Conservation (phyloP, 2,888 invertebrate genomes). For the Tigriopus californicus region DNA sequence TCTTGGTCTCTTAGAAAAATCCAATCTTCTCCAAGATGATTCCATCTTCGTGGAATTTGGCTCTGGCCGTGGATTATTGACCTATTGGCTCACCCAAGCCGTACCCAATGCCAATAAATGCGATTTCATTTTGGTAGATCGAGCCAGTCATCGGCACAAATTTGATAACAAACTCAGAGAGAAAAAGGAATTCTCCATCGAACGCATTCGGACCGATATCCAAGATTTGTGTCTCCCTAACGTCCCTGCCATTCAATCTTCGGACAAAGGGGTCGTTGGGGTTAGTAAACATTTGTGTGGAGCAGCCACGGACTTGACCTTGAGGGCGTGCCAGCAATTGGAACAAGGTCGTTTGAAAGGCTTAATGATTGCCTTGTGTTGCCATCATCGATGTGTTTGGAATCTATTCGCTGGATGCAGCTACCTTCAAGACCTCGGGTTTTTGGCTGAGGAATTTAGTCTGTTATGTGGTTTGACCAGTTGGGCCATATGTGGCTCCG, state of each 20-base stretch:
- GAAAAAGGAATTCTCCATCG: slow-evolving; percentile 22
- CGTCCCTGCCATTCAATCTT: slow-evolving; percentile 29
- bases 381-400: slow-evolving; percentile 68
- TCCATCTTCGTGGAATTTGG: slow-evolving; percentile 10
- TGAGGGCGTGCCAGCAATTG: slow-evolving; percentile 39
- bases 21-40: background rate
- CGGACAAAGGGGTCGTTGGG: slow-evolving; percentile 36
- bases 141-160: slow-evolving; percentile 60
- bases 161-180: slow-evolving; percentile 43
- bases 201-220: slow-evolving; percentile 56
- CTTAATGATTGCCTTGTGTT: slow-evolving; percentile 60
- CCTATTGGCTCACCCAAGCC: slow-evolving; percentile 51
- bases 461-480: slow-evolving; percentile 61
- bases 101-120: slow-evolving; percentile 28
- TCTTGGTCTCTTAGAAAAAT: background rate
- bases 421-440: slow-evolving; percentile 35
- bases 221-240: slow-evolving; percentile 47
- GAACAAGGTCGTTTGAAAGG: slow-evolving; percentile 28
- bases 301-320: slow-evolving; percentile 58
- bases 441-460: slow-evolving; percentile 44
- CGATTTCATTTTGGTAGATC: slow-evolving; percentile 53
- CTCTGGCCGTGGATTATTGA: slow-evolving; percentile 35
- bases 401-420: slow-evolving; percentile 45
- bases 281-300: slow-evolving; percentile 79
- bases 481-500: slow-evolving; percentile 70